Conservation (phyloP, 2,888 invertebrate species). For the Drosophila lacicola region DNA sequence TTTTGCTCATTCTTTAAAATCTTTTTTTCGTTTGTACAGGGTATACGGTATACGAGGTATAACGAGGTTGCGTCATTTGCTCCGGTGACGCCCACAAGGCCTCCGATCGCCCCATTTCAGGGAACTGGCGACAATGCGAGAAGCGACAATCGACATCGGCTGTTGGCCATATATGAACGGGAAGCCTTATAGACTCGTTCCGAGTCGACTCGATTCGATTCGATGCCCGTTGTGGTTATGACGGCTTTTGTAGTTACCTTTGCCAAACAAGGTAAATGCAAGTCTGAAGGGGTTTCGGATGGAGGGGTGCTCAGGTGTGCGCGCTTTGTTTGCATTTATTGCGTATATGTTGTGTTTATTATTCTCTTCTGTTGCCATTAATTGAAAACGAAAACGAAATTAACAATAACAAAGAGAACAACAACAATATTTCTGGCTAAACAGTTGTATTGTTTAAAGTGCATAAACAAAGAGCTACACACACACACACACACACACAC, state of each 20-base stretch:
- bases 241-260: constrained; percentile 42
- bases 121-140: constrained; percentile 16
- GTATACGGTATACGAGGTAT: neutral
- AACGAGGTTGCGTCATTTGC: constrained; percentile 53
- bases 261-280: constrained; percentile 55
- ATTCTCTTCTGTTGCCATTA: constrained; percentile 36
- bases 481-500: constrained; percentile 7
- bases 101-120: constrained; percentile 35
- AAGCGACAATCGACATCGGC: constrained; percentile 16
- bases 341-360: constrained; percentile 29
- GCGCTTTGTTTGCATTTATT: constrained; percentile 44
- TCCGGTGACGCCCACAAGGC: constrained; percentile 50
- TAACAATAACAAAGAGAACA: constrained; percentile 16
- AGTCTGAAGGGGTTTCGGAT: constrained; percentile 13
- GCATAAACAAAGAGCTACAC: constrained; percentile 36
- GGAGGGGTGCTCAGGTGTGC: constrained; percentile 1
- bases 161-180: constrained; percentile 63
- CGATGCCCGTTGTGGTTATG: constrained; percentile 41
- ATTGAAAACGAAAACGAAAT: constrained; percentile 68
- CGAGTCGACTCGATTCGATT: constrained; percentile 15
- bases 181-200: constrained; percentile 64
- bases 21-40: neutral
- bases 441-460: constrained; percentile 42
- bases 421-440: constrained; percentile 18
- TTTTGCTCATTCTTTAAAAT: too few relatives aligned